Percentiles rank a stretch among this genome's conserved stretches.
Conservation (phyloP, 2,797 vertebrate species). For the Mustela erminea region DNA sequence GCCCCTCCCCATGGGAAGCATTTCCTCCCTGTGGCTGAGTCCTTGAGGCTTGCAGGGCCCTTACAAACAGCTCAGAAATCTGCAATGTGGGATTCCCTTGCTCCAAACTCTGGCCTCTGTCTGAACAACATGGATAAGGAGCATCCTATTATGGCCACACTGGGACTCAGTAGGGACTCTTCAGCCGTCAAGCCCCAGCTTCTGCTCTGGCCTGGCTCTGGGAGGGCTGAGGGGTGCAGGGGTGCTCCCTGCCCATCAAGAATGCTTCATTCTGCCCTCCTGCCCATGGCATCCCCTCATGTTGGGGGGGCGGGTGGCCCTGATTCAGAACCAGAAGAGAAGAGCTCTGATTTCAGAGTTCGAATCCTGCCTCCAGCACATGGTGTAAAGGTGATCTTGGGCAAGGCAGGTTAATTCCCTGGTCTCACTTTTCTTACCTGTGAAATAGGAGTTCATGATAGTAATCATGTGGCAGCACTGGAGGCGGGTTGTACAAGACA, state of each 20-base stretch:
- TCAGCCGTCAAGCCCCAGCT: background rate
- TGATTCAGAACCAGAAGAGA: background rate
- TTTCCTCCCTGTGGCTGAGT: background rate
- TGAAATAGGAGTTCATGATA: background rate
- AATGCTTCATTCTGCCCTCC: background rate
- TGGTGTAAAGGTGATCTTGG: background rate
- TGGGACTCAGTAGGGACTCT: background rate
- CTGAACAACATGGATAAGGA: background rate
- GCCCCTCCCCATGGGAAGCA: accelerated
- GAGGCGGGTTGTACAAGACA: background rate
- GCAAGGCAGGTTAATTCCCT: background rate
- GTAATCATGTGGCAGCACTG: background rate
- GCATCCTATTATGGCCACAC: background rate
- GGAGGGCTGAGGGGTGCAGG: accelerated
- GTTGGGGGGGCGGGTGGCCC: background rate
- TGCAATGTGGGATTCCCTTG: background rate
- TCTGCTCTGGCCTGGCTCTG: background rate
- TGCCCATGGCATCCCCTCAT: background rate
- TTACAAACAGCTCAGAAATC: background rate
- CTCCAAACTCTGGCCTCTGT: background rate
- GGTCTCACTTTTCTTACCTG: background rate
- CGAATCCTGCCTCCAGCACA: background rate
- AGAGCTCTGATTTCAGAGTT: background rate
- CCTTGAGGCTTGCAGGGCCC: background rate
- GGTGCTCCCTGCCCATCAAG: background rate